Evolutionary conservation across 2,113 vertebrate species (phyloP).

Genomic region (Bubo blakistoni): DNA sequence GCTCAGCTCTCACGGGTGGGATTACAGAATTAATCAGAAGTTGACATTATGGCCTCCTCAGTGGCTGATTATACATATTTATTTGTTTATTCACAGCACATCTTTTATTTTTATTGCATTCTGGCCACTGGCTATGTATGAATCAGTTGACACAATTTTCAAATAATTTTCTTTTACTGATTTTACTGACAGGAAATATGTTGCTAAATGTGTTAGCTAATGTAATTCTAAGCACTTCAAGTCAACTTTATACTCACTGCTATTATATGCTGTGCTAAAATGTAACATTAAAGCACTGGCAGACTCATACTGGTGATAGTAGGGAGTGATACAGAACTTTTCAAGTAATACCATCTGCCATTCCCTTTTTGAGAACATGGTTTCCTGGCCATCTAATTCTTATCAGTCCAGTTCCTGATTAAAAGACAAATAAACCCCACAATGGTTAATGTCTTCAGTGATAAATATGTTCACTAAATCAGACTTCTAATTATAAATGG

Average conservation of each 20-base stretch:
- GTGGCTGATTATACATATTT: neutral
- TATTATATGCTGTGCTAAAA: neutral
- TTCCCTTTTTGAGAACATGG: constrained; percentile 20
- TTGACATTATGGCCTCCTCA: neutral
- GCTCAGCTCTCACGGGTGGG: neutral
- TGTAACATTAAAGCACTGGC: neutral
- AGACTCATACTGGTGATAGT: neutral
- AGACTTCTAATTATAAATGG: neutral
- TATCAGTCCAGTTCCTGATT: constrained; percentile 1
- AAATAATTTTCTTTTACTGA: neutral
- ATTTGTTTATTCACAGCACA: constrained; percentile 15
- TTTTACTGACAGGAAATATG: neutral
- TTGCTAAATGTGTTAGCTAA: neutral
- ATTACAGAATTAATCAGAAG: neutral
- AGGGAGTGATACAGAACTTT: neutral
- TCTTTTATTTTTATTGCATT: neutral
- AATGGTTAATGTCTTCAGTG: neutral
- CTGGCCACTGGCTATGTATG: neutral
- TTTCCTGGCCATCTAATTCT: constrained; percentile 9
- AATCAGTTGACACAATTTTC: neutral
- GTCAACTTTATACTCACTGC: neutral
- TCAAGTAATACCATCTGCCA: constrained; percentile 10
- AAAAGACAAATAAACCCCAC: constrained; percentile 16
- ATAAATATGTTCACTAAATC: constrained; percentile 10
- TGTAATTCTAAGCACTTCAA: neutral